Evolutionary conservation across 2,888 invertebrate species (phyloP).

Genomic region (Eilema caniola): DNA sequence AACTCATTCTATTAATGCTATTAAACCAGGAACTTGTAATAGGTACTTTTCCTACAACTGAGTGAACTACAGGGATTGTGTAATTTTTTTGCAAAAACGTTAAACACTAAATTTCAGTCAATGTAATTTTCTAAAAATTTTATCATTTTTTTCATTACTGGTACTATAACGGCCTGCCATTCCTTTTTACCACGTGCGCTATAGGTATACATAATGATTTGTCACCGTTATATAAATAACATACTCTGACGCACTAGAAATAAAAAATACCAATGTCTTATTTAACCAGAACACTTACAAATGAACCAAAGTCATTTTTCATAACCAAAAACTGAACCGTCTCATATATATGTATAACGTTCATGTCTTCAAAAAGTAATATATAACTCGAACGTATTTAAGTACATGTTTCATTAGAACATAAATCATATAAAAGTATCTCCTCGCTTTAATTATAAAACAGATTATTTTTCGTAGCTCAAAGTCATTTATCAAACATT

Average conservation of each 20-base stretch:
- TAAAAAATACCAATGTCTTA: background rate
- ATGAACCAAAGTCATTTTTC: background rate
- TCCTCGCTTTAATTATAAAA: constrained; percentile 34
- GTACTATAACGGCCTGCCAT: too few relatives aligned
- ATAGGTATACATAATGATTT: too few relatives aligned
- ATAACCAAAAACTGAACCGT: background rate
- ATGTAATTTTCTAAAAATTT: too few relatives aligned
- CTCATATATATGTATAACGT: constrained; percentile 14
- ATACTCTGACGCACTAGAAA: background rate
- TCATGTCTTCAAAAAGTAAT: background rate
- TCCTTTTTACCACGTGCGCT: too few relatives aligned
- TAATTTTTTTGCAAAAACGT: too few relatives aligned
- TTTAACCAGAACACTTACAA: background rate
- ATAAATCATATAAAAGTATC: constrained; percentile 35
- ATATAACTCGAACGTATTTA: background rate
- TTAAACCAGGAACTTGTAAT: too few relatives aligned
- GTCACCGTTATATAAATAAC: too few relatives aligned
- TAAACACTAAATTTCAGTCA: too few relatives aligned
- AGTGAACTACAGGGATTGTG: too few relatives aligned
- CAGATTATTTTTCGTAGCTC: constrained; percentile 34
- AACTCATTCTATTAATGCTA: too few relatives aligned
- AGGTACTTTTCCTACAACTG: too few relatives aligned
- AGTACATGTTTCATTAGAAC: constrained; percentile 18
- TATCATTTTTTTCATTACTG: too few relatives aligned
- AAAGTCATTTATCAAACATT: constrained; percentile 28